Evolutionary conservation across 2,113 vertebrate genomes (phyloP), one percentile per base, ranked within the genome.

Genomic region (Coreoperca whiteheadi): DNA sequence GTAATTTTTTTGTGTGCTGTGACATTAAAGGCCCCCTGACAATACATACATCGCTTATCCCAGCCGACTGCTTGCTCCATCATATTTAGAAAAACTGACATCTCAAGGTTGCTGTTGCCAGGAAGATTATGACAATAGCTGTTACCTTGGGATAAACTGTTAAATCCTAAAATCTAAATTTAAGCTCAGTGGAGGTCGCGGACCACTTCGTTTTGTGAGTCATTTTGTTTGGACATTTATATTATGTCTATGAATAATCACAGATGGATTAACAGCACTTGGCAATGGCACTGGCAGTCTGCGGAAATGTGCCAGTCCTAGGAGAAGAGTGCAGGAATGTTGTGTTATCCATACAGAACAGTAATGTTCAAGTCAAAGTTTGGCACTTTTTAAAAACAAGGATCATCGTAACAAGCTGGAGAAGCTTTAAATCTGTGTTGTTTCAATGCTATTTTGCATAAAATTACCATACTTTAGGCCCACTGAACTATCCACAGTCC

Each of bases 1-100:
- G 37, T 71, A n/a, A 61, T 91, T 77, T 75, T 67, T 88, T 82
- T 78, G 75, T 65, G 65, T 11, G 48, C 79, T 68, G 66, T 85
- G 86, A 85, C 76, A 84, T 87, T 88, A 85, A 87, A 87, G 75
- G 75, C 78, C 72, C 72, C 4, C 68, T 64, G 83, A 88, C 75
- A 56, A 77, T 28, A 74, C 54, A 75, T 34, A 39, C 41, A 68
- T 23, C 76, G 83, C 88, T 88, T 82, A 63, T 82, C 48, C 37
- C 37, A 0, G 67, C 20, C 53, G 5, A 39, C 56, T 37, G 23
- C 41, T 66, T 53, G 61, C 78, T 78, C 60, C 57, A 25, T 78
- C 70, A 81, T 14, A 71, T 60, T 77, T 3, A 65, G 41, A 50
- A 48, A 77, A 80, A 51, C 66, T 69, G 84, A 67, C 73, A 21